Evolutionary conservation across 2,113 vertebrate genomes (phyloP), one percentile per base, ranked within the genome.

Genomic region (Larimichthys crocea): DNA sequence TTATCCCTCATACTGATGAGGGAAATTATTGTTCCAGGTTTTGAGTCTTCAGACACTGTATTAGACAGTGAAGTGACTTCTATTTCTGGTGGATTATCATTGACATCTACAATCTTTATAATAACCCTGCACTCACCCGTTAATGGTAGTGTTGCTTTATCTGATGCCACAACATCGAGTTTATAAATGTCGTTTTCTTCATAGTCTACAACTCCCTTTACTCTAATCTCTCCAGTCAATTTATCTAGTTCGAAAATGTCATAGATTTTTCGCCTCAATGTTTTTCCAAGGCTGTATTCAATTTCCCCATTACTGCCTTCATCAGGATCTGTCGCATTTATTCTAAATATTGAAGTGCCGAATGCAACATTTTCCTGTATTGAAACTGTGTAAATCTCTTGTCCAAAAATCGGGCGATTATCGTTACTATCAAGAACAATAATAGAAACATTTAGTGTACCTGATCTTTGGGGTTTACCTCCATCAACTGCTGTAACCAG

Each of bases 61-160:
- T 76, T 88, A 3, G 92, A 94, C 2, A 95, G 68, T 0, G 94
- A 94, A 0, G 93, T 95, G 0, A 96, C 55, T 2, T 88, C 87
- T 48, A 96, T 86, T 46, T 93, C 88, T 0, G 95, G 95, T 1
- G 71, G 20, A 56, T 96, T 96, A 24, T 97, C 96, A 20, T 97
- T 97, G 26, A 95, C 70, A 60, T 97, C 95, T 71, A 91, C 7
- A 22, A 97, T 85, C 3, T 95, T 89, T 50, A 95, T 79, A n/a
- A 91, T 76, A 0, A 94, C 88, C 60, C 88, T 90, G 29, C 88
- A 87, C 10, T 91, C 79, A 0, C 81, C 85, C 0, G 86, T 90
- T 3, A 93, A 14, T 5, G 94, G 93, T 1, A 5, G 55, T 24
- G 55, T 56, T 15, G 4, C 55, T 56, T 56, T 56, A 26, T 56